phyloP scores from a whole-genome alignment of 1,140 invertebrate genomes.

The Penaeus chinensis region DNA sequence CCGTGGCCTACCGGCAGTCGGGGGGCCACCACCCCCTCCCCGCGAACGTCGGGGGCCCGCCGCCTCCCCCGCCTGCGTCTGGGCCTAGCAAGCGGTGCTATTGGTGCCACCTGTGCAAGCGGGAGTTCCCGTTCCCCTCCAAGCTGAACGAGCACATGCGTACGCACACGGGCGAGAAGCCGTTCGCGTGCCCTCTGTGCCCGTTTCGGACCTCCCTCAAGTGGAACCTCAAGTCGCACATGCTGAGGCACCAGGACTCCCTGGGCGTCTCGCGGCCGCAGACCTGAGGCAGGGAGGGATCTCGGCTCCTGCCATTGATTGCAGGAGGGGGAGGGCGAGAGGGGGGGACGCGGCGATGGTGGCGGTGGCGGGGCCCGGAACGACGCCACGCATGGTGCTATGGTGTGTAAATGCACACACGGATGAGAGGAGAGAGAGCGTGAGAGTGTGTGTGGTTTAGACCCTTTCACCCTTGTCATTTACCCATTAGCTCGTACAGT shows the following conservation, averaged over 20 bases:
- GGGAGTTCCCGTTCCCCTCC: conserved; percentile 52
- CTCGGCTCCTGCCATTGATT: too few species aligned
- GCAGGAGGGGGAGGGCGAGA: too few species aligned
- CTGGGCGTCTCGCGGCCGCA: neutral
- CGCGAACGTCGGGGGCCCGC: neutral
- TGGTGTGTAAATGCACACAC: too few species aligned
- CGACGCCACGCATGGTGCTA: too few species aligned
- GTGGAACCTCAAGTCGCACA: conserved; percentile 58
- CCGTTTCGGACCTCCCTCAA: conserved; percentile 53
- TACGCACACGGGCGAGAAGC: conserved; percentile 54
- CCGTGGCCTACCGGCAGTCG: conserved; percentile 34
- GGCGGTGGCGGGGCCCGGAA: too few species aligned
- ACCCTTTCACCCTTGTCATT: too few species aligned
- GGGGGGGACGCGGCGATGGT: too few species aligned
- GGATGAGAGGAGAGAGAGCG: too few species aligned
- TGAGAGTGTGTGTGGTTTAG: too few species aligned
- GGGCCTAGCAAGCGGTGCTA: conserved; percentile 36
- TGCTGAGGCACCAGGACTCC: conserved; percentile 40
- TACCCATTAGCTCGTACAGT: too few species aligned
- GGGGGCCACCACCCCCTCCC: neutral
- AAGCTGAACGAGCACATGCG: conserved; percentile 57
- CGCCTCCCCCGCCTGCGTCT: conserved; percentile 31
- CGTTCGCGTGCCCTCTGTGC: conserved; percentile 51
- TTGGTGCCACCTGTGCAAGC: conserved; percentile 54
- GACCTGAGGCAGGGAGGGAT: too few species aligned